Conservation (phyloP, 2,113 vertebrate species). For the Podarcis raffonei region DNA sequence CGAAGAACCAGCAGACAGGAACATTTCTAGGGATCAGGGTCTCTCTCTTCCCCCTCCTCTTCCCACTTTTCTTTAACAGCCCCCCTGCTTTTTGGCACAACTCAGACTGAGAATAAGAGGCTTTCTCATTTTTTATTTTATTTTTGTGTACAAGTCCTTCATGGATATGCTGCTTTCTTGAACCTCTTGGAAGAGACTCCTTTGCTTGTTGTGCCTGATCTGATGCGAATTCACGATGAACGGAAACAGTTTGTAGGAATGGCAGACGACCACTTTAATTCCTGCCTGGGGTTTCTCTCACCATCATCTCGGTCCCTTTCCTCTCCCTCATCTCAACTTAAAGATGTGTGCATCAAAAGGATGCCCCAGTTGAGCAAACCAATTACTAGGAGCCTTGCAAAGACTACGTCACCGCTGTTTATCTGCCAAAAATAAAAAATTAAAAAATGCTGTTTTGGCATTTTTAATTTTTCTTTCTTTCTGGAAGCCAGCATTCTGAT, state of each 20-base stretch:
- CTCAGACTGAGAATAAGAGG: slow-evolving; percentile 60
- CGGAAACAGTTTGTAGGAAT: slow-evolving; percentile 7
- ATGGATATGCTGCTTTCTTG: slow-evolving; percentile 19
- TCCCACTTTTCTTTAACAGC: background rate
- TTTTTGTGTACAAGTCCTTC: slow-evolving; percentile 31
- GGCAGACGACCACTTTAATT: background rate
- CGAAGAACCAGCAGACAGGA: slow-evolving; percentile 77
- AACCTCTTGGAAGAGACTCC: slow-evolving; percentile 42
- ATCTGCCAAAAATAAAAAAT: slow-evolving; percentile 41
- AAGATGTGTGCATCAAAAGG: slow-evolving; percentile 45
- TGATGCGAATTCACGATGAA: slow-evolving; percentile 61
- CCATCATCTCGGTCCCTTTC: background rate
- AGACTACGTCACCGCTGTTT: slow-evolving; percentile 51
- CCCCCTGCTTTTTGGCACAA: slow-evolving; percentile 58
- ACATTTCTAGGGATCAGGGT: slow-evolving; percentile 72
- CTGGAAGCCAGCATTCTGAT: slow-evolving; percentile 22
- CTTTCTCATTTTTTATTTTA: background rate
- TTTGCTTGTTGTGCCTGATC: slow-evolving; percentile 34
- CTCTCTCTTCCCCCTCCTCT: background rate
- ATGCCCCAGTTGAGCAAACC: slow-evolving; percentile 44
- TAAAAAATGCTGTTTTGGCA: slow-evolving; percentile 44
- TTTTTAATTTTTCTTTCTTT: slow-evolving; percentile 25
- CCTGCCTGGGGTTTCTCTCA: background rate
- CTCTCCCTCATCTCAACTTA: slow-evolving; percentile 24
- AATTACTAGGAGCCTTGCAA: slow-evolving; percentile 49